These are phyloP conservation scores for Poliocrania exsul DNA, from an alignment of 2,797 vertebrate species.

Conservation along the genomic window DNA sequence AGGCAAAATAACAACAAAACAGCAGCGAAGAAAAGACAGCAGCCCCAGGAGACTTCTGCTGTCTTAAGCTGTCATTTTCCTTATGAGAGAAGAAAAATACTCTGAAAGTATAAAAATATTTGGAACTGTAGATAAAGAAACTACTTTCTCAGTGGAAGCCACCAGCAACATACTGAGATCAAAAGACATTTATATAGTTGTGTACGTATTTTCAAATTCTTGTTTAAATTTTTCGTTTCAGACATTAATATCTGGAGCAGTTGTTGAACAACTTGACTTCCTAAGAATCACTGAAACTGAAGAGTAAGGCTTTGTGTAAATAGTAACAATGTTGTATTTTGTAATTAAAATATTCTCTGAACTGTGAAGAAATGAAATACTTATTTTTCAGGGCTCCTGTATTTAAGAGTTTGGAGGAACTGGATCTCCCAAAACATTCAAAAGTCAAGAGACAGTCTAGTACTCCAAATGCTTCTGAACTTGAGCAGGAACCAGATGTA, in stretches of 20 bases:
- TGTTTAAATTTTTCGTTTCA: constrained; percentile 64
- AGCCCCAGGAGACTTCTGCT: background rate
- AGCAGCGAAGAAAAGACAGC: background rate
- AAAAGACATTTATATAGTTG: background rate
- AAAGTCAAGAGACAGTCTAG: constrained; percentile 96
- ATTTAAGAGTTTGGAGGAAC: constrained; percentile 95
- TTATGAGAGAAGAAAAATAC: background rate
- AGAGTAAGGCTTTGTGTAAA: constrained; percentile 81
- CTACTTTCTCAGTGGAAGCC: background rate
- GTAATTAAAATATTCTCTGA: background rate
- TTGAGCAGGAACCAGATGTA: constrained; percentile 90
- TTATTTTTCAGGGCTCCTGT: constrained; percentile 84
- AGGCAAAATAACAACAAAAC: background rate
- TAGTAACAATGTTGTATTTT: background rate
- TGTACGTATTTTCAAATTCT: background rate
- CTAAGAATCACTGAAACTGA: constrained; percentile 90
- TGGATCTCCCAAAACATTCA: constrained; percentile 95
- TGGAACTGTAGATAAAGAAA: background rate
- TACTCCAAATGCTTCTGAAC: constrained; percentile 85
- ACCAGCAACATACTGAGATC: background rate
- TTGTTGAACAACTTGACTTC: constrained; percentile 97
- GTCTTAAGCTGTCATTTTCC: background rate
- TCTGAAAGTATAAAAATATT: background rate
- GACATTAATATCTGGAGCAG: constrained; percentile 95
- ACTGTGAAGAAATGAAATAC: background rate